Base-by-base conservation (phyloP, 2,888 invertebrate genomes). In the Scaptodrosophila latifasciaeformis region DNA sequence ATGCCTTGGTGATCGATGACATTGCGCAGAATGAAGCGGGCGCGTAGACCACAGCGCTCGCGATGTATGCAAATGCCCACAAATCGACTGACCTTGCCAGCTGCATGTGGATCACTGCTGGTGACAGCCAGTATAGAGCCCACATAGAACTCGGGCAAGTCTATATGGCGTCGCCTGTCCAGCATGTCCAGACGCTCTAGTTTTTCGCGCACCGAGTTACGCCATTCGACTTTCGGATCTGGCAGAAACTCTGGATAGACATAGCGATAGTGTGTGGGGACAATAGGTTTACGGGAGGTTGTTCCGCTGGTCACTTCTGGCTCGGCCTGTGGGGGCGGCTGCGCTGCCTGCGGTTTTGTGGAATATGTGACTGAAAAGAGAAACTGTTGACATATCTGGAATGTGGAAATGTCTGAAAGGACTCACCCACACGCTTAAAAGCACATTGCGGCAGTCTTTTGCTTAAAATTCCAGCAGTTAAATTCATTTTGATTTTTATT, bases 61-160 rank as follows among this genome's bases (percentile, higher is more conserved):
- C 96, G 88, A 67, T 94, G 90, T 68, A 98, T 97, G 82, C 99
- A 99, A 75, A 99, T 96, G 2, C 99, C 86, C 6, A 86, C 83
- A 58, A 86, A 96, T 81, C 92, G 90, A 78, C 92, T 95, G 0
- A 89, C 88, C 87, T 97, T 97, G 42, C 92, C 93, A 21, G 93
- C 91, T 2, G 96, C 91, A 88, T 96, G 94, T 2, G 89, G 90
- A 85, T 98, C 97, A 0, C 96, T 91, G 61, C 92, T 91, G 1
- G 93, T 94, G 0, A 98, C 96, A 27, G 96, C 93, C 82, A 99
- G 70, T 56, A 98, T 91, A 21, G 95, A 94, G 10, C 97, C 99
- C 78, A 98, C 97, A 89, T 98, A 99, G 88, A 99, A 99, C 85
- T 99, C 98, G 0, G 99, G 99, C 63, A 99, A 93, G 82, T 95